Conservation (phyloP, 1,140 invertebrate species). For the Sipha flava region DNA sequence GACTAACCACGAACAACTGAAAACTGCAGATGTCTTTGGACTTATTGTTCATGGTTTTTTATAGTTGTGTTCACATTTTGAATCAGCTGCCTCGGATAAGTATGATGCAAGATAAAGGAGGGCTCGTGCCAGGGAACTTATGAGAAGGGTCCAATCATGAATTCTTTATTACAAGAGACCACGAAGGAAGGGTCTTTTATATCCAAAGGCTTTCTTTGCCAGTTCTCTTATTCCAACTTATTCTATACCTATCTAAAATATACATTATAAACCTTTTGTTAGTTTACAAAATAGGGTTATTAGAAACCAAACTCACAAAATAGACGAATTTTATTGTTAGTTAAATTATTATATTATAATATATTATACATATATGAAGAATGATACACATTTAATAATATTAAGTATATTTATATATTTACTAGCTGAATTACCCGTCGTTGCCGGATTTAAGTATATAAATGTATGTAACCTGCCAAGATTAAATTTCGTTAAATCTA, state of each 20-base stretch:
- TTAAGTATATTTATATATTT: no score
- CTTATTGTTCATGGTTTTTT: conserved; percentile 11
- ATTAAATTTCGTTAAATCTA: no score
- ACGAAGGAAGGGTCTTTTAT: neutral
- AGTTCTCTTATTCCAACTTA: neutral
- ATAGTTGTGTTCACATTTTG: neutral
- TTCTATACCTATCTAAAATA: neutral
- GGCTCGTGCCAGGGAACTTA: neutral
- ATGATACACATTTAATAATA: no score
- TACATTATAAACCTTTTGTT: neutral
- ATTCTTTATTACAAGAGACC: neutral
- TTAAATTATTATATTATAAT: neutral
- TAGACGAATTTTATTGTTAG: neutral
- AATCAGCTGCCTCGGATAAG: neutral
- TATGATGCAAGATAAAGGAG: neutral
- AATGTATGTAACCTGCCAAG: no score
- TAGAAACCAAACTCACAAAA: neutral
- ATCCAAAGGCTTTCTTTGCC: neutral
- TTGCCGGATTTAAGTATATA: no score
- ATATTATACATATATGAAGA: no score
- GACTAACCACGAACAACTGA: neutral
- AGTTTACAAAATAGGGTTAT: neutral
- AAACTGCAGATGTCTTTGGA: conserved; percentile 9
- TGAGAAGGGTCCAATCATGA: neutral
- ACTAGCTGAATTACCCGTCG: no score